phyloP scores from a whole-genome alignment of 2,797 vertebrate genomes.

The Platalea minor region DNA sequence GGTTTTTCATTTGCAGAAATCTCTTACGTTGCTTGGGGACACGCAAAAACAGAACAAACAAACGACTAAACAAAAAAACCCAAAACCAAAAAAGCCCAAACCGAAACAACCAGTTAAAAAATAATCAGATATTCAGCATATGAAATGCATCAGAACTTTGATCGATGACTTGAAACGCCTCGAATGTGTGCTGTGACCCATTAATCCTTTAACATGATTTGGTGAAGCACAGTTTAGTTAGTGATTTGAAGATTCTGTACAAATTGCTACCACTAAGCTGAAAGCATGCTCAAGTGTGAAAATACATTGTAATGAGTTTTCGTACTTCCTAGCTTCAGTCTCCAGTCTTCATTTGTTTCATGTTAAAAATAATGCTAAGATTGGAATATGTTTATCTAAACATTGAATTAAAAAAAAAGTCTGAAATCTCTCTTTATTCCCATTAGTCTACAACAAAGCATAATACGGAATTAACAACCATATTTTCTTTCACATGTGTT shows the following conservation, averaged over 20 bases:
- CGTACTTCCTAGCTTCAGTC: neutral
- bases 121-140: constrained; percentile 8
- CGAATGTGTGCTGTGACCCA: neutral
- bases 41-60: neutral
- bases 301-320: neutral
- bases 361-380: neutral
- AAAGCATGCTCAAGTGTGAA: constrained; percentile 24
- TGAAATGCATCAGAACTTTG: constrained; percentile 44
- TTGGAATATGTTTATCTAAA: neutral
- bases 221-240: constrained; percentile 27
- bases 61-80: neutral
- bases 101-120: neutral
- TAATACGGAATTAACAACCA: neutral
- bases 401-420: neutral
- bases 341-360: neutral
- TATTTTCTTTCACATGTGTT: neutral
- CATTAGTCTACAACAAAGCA: neutral
- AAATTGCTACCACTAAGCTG: constrained; percentile 53
- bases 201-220: constrained; percentile 42
- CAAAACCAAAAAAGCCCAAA: neutral
- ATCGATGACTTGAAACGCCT: neutral
- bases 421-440: neutral
- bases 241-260: constrained; percentile 40
- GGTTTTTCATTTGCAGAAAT: neutral
- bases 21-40: neutral